Conservation (phyloP, 2,888 invertebrate species). For the Lasius platythorax region DNA sequence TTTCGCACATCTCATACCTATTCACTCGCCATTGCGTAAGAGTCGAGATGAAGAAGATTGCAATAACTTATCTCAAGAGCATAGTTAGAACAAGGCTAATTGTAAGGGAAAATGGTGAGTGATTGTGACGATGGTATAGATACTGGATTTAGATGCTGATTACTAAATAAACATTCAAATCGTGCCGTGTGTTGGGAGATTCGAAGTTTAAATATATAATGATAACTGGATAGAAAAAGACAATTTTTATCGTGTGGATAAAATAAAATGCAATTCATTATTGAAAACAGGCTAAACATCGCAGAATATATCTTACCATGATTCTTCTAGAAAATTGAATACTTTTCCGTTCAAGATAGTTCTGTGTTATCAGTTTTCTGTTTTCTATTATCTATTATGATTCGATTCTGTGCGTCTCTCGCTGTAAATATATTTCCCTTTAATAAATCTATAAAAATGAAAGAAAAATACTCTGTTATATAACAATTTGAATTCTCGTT, state of each 20-base stretch:
- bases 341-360: neutral
- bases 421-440: neutral
- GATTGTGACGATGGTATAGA: constrained; percentile 51
- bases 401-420: too few species aligned
- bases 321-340: neutral
- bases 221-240: neutral
- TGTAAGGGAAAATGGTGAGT: constrained; percentile 51
- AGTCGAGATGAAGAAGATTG: constrained; percentile 50
- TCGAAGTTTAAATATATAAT: neutral
- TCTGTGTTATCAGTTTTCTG: neutral
- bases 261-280: neutral
- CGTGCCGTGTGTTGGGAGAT: neutral
- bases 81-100: constrained; percentile 71
- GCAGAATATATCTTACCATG: neutral
- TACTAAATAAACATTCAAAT: constrained; percentile 55
- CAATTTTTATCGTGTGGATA: neutral
- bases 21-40: neutral
- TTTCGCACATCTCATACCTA: neutral
- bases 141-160: constrained; percentile 43
- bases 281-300: neutral
- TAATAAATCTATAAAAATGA: neutral
- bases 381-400: too few species aligned
- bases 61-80: constrained; percentile 52
- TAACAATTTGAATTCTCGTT: neutral
- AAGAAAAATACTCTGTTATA: neutral